Conservation (phyloP, 2,797 vertebrate genomes). For the Synaphobranchus kaupii region DNA sequence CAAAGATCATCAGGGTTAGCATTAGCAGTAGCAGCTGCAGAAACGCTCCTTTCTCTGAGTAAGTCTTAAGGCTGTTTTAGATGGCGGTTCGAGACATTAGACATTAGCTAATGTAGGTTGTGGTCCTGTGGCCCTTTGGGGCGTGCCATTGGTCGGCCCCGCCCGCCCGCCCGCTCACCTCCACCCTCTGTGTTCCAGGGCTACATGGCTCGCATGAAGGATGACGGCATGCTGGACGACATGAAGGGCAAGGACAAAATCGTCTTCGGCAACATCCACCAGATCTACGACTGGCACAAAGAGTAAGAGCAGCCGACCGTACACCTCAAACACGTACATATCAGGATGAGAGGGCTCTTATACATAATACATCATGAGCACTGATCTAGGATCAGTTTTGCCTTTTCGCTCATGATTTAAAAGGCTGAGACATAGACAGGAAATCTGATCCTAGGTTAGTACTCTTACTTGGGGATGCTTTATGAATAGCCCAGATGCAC, state of each 20-base stretch:
- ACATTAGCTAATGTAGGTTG: not conserved
- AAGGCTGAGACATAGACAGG: not conserved
- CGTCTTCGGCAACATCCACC: conserved; percentile 97
- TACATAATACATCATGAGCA: not conserved
- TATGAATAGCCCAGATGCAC: not conserved
- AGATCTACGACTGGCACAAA: conserved; percentile 98
- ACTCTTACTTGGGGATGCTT: not conserved
- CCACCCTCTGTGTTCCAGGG: conserved; percentile 71
- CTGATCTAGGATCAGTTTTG: not conserved
- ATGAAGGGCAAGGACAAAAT: conserved; percentile 99
- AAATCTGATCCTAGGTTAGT: not conserved
- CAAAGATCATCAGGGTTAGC: not conserved
- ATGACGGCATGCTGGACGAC: conserved; percentile 94
- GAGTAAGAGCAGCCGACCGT: conserved; percentile 77
- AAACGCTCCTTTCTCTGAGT: not conserved
- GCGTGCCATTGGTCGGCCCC: not conserved
- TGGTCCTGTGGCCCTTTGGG: not conserved
- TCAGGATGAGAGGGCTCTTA: not conserved
- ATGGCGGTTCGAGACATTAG: not conserved
- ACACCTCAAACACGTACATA: too few relatives aligned
- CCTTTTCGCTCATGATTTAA: not conserved
- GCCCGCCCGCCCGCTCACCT: not conserved
- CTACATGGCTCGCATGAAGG: conserved; percentile 96
- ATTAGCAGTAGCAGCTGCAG: not conserved
- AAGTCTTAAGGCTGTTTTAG: not conserved